Percentiles rank a stretch among this genome's conserved stretches.
Evolutionary conservation across 2,888 invertebrate genomes (phyloP).

Genomic region (Heliothis peltigera): DNA sequence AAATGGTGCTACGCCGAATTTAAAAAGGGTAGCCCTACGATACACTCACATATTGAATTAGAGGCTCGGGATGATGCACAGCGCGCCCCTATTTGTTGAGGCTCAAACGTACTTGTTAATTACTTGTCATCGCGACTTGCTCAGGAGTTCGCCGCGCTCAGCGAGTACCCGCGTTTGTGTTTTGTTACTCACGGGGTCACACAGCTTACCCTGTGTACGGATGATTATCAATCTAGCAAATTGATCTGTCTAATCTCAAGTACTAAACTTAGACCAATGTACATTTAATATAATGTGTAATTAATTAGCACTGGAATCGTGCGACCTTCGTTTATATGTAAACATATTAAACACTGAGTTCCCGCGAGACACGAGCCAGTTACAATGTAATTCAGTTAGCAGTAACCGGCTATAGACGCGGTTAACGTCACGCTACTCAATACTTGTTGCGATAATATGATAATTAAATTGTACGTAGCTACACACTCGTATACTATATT

Average conservation of each 20-base stretch:
- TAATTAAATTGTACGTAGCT: no score
- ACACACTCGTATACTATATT: no score
- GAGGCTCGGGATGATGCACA: conserved; percentile 50
- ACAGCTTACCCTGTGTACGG: conserved; percentile 5
- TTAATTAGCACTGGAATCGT: conserved; percentile 45
- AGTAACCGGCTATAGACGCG: conserved; percentile 5
- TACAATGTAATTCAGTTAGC: conserved; percentile 29
- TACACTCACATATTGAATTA: conserved; percentile 59
- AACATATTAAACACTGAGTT: conserved; percentile 50
- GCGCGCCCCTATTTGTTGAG: conserved; percentile 59
- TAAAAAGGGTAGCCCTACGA: conserved; percentile 30
- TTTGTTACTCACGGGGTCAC: conserved; percentile 31
- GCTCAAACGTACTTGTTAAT: conserved; percentile 51
- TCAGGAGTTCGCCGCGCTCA: conserved; percentile 34
- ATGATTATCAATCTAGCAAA: no score
- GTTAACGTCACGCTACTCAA: not conserved
- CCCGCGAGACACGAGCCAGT: conserved; percentile 32
- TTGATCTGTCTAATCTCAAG: no score
- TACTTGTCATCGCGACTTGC: conserved; percentile 55
- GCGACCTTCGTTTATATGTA: conserved; percentile 34
- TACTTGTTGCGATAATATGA: not conserved
- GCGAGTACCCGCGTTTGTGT: conserved; percentile 39
- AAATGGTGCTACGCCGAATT: not conserved
- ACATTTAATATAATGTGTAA: conserved; percentile 15
- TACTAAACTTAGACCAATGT: no score